These are phyloP conservation scores for Dolichotis patagonum DNA, from an alignment of 2,113 vertebrate species.

Conservation along the genomic window DNA sequence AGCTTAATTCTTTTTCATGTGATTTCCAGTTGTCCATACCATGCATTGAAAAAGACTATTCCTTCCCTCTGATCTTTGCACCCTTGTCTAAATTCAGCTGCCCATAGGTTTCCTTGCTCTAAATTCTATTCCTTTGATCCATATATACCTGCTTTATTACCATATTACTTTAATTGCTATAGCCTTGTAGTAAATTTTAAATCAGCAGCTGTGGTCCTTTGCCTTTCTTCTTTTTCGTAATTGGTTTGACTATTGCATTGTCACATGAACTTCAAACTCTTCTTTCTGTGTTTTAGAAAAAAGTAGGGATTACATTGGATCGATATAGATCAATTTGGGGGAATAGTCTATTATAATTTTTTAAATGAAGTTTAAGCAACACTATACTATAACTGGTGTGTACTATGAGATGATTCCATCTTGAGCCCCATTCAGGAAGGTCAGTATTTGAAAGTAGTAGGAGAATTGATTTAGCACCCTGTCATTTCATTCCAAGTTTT, in stretches of 20 bases:
- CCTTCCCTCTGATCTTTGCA: neutral
- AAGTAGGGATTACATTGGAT: neutral
- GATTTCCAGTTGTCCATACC: neutral
- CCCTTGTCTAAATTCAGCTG: neutral
- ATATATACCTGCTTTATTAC: neutral
- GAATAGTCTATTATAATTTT: neutral
- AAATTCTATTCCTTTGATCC: neutral
- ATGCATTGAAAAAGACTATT: neutral
- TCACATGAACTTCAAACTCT: neutral
- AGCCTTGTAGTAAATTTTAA: neutral
- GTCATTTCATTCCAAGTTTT: neutral
- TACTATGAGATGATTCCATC: neutral
- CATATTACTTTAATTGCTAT: neutral
- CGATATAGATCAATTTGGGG: neutral
- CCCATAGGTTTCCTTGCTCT: neutral
- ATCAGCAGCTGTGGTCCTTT: neutral
- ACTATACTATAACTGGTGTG: neutral
- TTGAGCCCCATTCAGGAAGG: neutral
- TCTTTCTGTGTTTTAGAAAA: neutral
- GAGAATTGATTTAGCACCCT: neutral
- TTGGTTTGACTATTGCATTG: neutral
- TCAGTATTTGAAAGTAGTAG: neutral
- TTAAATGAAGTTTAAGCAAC: neutral
- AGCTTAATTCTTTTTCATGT: neutral
- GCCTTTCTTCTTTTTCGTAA: neutral